Evolutionary conservation across 2,797 vertebrate genomes (phyloP), one percentile per base, ranked within the genome.

Genomic region (Pogoniulus pusillus): DNA sequence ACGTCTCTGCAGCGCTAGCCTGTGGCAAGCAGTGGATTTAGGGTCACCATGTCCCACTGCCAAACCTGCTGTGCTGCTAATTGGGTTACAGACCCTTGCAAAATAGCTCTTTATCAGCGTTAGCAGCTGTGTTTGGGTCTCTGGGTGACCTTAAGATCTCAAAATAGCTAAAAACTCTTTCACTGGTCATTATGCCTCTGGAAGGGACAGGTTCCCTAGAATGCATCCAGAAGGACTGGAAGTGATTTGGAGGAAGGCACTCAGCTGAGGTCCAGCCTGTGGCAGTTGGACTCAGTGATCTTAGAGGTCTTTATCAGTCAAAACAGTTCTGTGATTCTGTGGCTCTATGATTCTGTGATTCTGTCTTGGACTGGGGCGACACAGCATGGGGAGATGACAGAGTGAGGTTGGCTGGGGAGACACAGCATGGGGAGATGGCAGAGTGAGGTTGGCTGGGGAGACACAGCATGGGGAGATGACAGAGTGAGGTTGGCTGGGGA

Each of bases 51-150:
- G 3, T 64, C 69, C 55, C 7, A 1, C 63, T 68, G 77, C 39
- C 26, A 1, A 0, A 0, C 14, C 26, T 26, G 45, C 41, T 65
- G 1, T 54, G 43, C 35, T 58, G 39, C 26, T 32, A 34, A 30
- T 1, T 41, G 1, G 55, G 30, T 14, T 17, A 15, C 49, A 85
- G 75, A 17, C 11, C 20, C 58, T 74, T n/a, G 16, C 16, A 43
- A 82, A 70, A 29, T 41, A 41, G 15, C 29, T 43, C 39, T 69
- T 35, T 54, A 15, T 66, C 9, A 0, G 18, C 47, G 91, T 47
- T 41, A 55, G 60, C 30, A 78, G 41, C 37, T 45, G 15, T 4
- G 7, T 65, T 68, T 85, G 64, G 15, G 22, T 71, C 34, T 69
- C 22, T 29, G 76, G 26, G 14, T 58, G 55, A 70, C 16, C 4